Percentiles rank a stretch among this genome's conserved stretches.
These are phyloP conservation scores for Drepanosiphum platanoidis DNA, from an alignment of 2,888 invertebrate genomes.

Conservation along the genomic window DNA sequence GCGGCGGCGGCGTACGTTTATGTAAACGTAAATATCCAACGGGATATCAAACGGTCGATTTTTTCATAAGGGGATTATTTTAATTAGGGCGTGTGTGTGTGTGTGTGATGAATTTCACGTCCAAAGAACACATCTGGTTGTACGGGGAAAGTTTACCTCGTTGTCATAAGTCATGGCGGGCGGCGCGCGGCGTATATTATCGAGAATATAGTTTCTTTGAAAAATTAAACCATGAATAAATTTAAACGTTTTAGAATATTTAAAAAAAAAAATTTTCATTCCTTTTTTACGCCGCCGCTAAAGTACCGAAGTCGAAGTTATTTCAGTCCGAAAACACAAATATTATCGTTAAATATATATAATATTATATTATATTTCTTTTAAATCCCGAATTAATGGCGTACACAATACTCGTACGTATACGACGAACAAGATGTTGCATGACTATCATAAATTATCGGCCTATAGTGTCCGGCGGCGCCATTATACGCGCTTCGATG, in stretches of 20 bases:
- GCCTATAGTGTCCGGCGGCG: background rate
- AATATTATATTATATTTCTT: too few species aligned
- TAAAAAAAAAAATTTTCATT: background rate
- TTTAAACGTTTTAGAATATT: conserved; percentile 4
- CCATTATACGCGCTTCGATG: background rate
- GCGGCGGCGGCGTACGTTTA: background rate
- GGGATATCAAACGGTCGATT: background rate
- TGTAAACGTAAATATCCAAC: conserved; percentile 23
- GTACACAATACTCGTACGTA: background rate
- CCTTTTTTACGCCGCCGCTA: background rate
- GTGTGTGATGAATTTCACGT: background rate
- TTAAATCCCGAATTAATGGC: conserved; percentile 33
- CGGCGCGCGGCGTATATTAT: background rate
- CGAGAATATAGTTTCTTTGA: background rate
- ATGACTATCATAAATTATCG: conserved; percentile 21
- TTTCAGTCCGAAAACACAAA: background rate
- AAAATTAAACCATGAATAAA: background rate
- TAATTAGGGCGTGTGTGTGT: background rate
- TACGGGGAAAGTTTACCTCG: background rate
- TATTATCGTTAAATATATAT: conserved; percentile 37
- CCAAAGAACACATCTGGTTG: background rate
- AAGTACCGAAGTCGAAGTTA: background rate
- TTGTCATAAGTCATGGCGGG: too few species aligned
- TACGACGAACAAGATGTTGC: conserved; percentile 13
- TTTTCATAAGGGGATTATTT: conserved; percentile 13